Evolutionary conservation across 2,888 invertebrate genomes (phyloP), one percentile per base, ranked within the genome.

Genomic region (Heliconius hortense): DNA sequence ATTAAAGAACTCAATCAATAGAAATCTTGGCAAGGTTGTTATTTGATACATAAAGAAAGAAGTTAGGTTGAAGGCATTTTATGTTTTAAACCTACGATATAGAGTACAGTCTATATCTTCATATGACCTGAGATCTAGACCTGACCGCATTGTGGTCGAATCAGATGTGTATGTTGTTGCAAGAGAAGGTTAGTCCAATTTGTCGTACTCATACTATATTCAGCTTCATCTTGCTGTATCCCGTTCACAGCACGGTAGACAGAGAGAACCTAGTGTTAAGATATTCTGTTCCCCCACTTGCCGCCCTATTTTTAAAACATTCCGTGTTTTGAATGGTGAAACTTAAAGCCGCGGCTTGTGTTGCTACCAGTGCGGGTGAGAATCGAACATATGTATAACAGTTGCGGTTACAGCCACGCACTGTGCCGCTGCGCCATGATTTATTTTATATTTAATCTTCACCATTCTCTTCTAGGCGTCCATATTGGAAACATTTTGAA

Each of bases 61-160:
- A 62, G 48, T 53, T 62, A 10, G 15, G n/a, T 68, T 24, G 43
- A 43, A 11, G 24, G 60, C 18, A 71, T 39, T 67, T 66, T 74
- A 11, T 24, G 60, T 59, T 48, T 43, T 73, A 70, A 28, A 4
- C 5, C 28, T 72, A 77, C 18, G 43, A 10, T 15, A 31, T 31
- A 66, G 11, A 24, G 39, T 66, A 7, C n/a, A 24, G 26, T 43
- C 66, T 35, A 67, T 35, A 67, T 15, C 60, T 26, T 5, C 15
- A 21, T 64, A 69, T 28, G 11, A 39, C 26, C 8, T 24, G 72
- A 72, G 69, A 77, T 72, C 72, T 75, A 75, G 69, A 77, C 35
- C 69, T 75, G 72, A 74, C 77, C 77, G 72, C 75, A 77, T 64
- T 75, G 77, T 75, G 77, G 77, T 72, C n/a, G 59, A 73, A 21